Evolutionary conservation across 1,140 invertebrate species (phyloP), one percentile per base, ranked within the genome.

Genomic region (Galleria mellonella): DNA sequence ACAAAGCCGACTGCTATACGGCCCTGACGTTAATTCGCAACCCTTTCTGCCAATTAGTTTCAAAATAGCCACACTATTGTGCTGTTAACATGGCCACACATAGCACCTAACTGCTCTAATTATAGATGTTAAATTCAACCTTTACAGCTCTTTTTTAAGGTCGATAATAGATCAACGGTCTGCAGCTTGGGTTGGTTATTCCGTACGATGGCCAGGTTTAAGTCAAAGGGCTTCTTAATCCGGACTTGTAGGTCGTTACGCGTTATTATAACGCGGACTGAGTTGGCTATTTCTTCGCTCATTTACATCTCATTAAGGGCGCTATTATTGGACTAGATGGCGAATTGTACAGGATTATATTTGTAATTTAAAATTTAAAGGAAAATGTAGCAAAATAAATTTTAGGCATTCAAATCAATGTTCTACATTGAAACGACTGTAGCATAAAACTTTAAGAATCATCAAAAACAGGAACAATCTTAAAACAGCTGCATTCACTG

Each of bases 201-300:
- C 69, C 58, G 62, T 54, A 49, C 62, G 60, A 57, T 68, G 67
- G 55, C 60, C 67, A 81, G 70, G 72, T 79, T 73, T 76, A 77
- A 83, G 72, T 82, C 76, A 82, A 82, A 81, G 72, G 81, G 81
- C 81, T 84, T 84, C 81, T 83, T 84, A 84, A 84, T 84, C 78
- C 78, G 70, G 76, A 70, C 71, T 79, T 77, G 81, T 83, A 81
- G 81, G 81, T 84, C 81, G 81, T 84, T 84, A 83, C 81, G 81
- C 74, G 81, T 84, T 83, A 84, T 84, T 83, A 84, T 84, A 84
- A 83, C 81, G 65, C 76, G 74, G 57, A 50, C 57, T 53, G 66
- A 81, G 72, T 58, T 64, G 65, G 64, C 65, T 75, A 78, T 76
- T 82, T 79, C 74, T 82, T 71, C 68, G 69, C 77, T 85, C 78